phyloP scores from a whole-genome alignment of 2,113 vertebrate species.

The Pipa parva region DNA sequence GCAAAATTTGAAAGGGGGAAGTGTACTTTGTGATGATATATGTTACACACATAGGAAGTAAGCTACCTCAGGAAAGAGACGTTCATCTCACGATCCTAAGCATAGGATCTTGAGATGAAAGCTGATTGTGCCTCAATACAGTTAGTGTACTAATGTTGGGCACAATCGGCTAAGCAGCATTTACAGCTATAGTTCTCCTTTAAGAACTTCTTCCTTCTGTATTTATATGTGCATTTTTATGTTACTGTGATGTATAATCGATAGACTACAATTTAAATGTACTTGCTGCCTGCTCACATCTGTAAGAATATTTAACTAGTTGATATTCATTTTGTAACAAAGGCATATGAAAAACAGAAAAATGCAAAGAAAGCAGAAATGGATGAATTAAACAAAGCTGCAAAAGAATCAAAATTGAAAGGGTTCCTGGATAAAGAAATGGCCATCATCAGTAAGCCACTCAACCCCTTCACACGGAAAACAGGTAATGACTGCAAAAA shows the following conservation, averaged over 20 bases:
- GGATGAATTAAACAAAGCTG: constrained; percentile 69
- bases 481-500: neutral
- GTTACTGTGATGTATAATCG: neutral
- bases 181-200: too few species aligned
- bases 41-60: too few species aligned
- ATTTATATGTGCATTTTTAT: too few species aligned
- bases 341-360: constrained; percentile 87
- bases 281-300: neutral
- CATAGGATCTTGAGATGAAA: too few species aligned
- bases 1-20: too few species aligned
- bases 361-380: constrained; percentile 62
- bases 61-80: too few species aligned
- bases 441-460: constrained; percentile 83
- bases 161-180: too few species aligned
- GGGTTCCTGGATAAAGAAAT: constrained; percentile 78
- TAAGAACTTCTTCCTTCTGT: too few species aligned
- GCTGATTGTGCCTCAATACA: too few species aligned
- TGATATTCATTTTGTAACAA: neutral
- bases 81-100: too few species aligned
- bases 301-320: neutral
- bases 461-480: constrained; percentile 72
- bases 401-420: constrained; percentile 71
- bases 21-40: too few species aligned
- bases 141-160: too few species aligned
- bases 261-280: neutral